Percentiles rank a stretch among this genome's conserved stretches.
These are phyloP conservation scores for Seriola rivoliana DNA, from an alignment of 2,113 vertebrate genomes.

Conservation along the genomic window DNA sequence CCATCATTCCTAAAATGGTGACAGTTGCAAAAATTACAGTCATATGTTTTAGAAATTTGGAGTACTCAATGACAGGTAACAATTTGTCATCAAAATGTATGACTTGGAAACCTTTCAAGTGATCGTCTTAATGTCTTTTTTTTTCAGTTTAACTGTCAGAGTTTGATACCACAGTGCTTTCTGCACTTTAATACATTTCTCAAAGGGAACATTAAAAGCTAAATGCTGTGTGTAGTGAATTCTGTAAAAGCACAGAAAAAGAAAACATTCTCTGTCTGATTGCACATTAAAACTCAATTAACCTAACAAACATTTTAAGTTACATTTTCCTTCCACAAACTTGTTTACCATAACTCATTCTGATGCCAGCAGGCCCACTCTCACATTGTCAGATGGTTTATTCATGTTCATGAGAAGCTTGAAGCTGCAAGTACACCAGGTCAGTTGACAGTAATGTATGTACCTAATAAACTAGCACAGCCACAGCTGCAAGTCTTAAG, in stretches of 20 bases:
- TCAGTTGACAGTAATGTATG: constrained; percentile 68
- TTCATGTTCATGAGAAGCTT: constrained; percentile 44
- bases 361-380: constrained; percentile 14
- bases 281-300: constrained; percentile 35
- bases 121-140: not conserved
- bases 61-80: not conserved
- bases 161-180: constrained; percentile 16
- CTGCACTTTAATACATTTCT: not conserved
- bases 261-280: constrained; percentile 4
- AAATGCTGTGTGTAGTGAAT: constrained; percentile 8
- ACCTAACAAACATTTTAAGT: constrained; percentile 21
- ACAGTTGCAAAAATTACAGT: not conserved
- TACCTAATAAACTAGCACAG: constrained; percentile 64
- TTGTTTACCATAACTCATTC: constrained; percentile 14
- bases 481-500: constrained; percentile 25
- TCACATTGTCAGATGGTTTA: constrained; percentile 33
- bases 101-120: constrained; percentile 28
- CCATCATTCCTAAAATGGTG: not conserved
- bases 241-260: not conserved
- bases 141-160: constrained; percentile 3
- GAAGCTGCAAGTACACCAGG: constrained; percentile 28
- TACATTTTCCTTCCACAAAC: constrained; percentile 8
- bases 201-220: constrained; percentile 10
- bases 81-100: constrained; percentile 1
- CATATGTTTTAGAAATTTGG: not conserved